Evolutionary conservation across 2,888 invertebrate species (phyloP), one percentile per base, ranked within the genome.

Genomic region (Epinotia bilunana): DNA sequence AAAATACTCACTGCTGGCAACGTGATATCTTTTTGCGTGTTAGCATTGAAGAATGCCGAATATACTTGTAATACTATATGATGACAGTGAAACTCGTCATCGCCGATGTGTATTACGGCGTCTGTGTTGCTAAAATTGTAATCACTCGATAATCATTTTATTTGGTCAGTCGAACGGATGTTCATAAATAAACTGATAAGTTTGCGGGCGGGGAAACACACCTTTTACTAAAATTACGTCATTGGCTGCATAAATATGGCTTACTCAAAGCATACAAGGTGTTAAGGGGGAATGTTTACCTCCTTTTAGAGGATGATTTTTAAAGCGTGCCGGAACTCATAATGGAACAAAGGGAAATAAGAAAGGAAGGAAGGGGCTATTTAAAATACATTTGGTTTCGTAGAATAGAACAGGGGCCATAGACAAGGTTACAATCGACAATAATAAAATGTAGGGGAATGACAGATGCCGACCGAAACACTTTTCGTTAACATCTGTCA

Each of bases 31-130:
- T 82, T 83, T 57, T 87, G 82, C 39, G 80, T 80, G 75, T 89
- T 92, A 79, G 84, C 86, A 77, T 96, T 95, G 81, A 96, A 96
- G 80, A 95, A 95, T 39, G 92, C 87, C 1, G 96, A 96, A 86
- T 96, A 97, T 79, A 96, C 95, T 85, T 96, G 96, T 4, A 97
- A 89, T 2, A 97, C 96, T 39, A 96, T 92, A 33, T 95, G 92
- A 84, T 97, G 96, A 84, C 96, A 96, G 78, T 95, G 95, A 81
- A 96, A 96, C 82, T 95, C 95, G 80, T 96, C 95, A 76, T 95
- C 92, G 16, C 95, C 96, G 72, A 96, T 95, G 79, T 95, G 95
- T 6, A 96, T 93, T 69, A 95, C 91, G 64, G 95, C 95, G 83
- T 97, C 96, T 3, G 96, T 95, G 82, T 96, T 96, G 83, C 96